Evolutionary conservation across 2,888 invertebrate genomes (phyloP).

Genomic region (Drosophila hamatofila): DNA sequence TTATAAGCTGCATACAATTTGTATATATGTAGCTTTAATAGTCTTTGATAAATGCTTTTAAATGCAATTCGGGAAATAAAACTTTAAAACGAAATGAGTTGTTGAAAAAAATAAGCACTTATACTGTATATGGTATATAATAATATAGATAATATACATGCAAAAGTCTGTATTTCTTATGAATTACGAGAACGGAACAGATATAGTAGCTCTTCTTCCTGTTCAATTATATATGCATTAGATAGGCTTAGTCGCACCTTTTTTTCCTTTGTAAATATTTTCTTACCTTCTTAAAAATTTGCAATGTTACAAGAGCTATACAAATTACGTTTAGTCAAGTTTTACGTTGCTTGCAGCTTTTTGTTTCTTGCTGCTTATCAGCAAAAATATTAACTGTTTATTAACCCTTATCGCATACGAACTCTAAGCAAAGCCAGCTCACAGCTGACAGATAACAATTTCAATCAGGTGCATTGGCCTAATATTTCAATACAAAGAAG

Average conservation of each 20-base stretch:
- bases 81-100: background rate
- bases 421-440: constrained; percentile 9
- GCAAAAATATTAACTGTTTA: background rate
- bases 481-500: background rate
- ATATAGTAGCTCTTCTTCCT: background rate
- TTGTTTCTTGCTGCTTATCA: background rate
- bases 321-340: background rate
- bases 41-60: too few species aligned
- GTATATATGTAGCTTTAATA: too few species aligned
- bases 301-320: background rate
- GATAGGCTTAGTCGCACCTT: background rate
- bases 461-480: constrained; percentile 15
- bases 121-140: too few species aligned
- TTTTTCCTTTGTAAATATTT: background rate
- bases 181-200: background rate
- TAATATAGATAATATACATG: too few species aligned
- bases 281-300: background rate
- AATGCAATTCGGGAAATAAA: too few species aligned
- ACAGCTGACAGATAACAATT: constrained; percentile 29
- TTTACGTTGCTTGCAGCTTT: background rate
- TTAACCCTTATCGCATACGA: background rate
- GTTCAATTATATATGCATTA: background rate
- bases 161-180: background rate
- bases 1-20: too few species aligned
- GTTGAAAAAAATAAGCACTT: too few species aligned